Evolutionary conservation across 2,888 invertebrate species (phyloP), one percentile per base, ranked within the genome.

Genomic region (Volucella inanis): DNA sequence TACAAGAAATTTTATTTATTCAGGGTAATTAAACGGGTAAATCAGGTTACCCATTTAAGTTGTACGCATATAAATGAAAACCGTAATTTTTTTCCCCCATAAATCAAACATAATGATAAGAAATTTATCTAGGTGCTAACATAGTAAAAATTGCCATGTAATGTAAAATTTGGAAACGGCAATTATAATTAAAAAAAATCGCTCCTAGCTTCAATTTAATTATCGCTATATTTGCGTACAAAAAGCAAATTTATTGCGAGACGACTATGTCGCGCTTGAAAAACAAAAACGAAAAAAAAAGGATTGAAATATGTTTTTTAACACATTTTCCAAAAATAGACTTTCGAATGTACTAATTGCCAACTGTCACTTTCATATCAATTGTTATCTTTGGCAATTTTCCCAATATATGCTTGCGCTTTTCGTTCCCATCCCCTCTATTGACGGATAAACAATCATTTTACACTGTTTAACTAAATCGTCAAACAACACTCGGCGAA

Each of bases 311-410:
- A 31, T 67, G 18, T 64, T 72, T 76, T 81, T 49, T 12, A 75
- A 43, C 39, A 41, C 49, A 49, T 64, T 57, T 55, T 81, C 81
- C 85, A 80, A 85, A 85, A 85, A 85, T 85, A 85, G 52, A 14
- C 62, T 72, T 70, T 31, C 31, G 31, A 31, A 31, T 31, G 31
- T 31, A 31, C 71, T 72, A 67, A 72, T 62, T 57, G 11, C 57
- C 75, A 82, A 76, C 76, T 76, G 71, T 80, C 79, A 84, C 78
- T 70, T 71, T 76, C 62, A 55, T 84, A 84, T 85, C 71, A 80
- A 76, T 80, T 67, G 71, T 81, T 85, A 72, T 85, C 80, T 61
- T 76, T 85, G 85, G 85, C 85, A 85, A 50, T 39, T 47, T 76
- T 76, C 85, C 85, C 84, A 85, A 71, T 80, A 76, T 18, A 71